Base-by-base conservation (phyloP, 2,888 invertebrate species). In the Caenorhabditis angaria region DNA sequence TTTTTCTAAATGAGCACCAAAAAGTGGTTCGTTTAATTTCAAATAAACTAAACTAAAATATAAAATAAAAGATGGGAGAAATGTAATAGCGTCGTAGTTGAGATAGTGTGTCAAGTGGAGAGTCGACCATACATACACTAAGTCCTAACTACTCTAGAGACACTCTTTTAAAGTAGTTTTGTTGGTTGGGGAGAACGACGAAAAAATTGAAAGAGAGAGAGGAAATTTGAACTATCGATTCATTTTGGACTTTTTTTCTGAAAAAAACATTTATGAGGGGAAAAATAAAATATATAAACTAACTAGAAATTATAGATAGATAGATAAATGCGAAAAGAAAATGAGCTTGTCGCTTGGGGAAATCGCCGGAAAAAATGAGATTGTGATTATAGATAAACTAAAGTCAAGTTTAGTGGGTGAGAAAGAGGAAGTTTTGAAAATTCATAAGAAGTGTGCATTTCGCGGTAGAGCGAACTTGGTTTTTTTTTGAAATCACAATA, bases 81-180 rank as follows among this genome's bases (percentile, higher is more conserved):
- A 41, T 41, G 41, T 41, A 41, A 41, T 41, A 25, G 27, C 53
- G 53, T 25, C 20, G 50, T 50, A 5, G 50, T 50, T 50, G 53
- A 53, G 53, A 27, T 12, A 27, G 25, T 24, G 53, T 20, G 22
- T 25, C 53, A 53, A 27, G 27, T 27, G 25, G 53, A 18, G 24
- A 22, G 20, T 10, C 2, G 27, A 18, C 14, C 53, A 8, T 8
- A 27, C 27, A 53, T 25, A 53, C 24, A 53, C 24, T 24, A 53
- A 27, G 27, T 25, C 25, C 25, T 25, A 27, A 53, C 24, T 24
- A 53, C 27, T 24, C 24, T 24, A 53, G 53, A 14, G 53, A 20
- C 25, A n/a, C n/a, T n/a, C n/a, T n/a, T n/a, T n/a, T n/a, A n/a
- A n/a, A n/a, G n/a, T n/a, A n/a, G n/a, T n/a, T n/a, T n/a, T n/a